Base-by-base conservation (phyloP, 2,797 vertebrate species). In the Centropyge bicolor region DNA sequence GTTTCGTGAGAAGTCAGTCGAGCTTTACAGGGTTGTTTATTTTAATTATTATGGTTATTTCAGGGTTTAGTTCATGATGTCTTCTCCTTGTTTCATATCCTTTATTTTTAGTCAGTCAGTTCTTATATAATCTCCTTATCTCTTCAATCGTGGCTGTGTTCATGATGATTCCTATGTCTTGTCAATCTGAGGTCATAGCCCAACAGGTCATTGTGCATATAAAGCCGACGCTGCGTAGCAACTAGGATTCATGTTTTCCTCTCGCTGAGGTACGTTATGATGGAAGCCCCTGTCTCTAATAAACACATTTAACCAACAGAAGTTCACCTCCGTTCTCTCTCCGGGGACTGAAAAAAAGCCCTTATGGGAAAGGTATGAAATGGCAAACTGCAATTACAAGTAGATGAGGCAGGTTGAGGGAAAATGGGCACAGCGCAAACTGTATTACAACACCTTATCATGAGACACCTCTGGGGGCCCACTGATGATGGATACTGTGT, bases 371-470 rank as follows among this genome's bases (percentile, higher is more conserved):
- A 88, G 62, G 65, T 71, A 79, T 67, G 55, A 81, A 88, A 87
- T 72, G 56, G 63, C 69, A 70, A 63, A 56, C 62, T 72, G 80
- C 80, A 88, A 89, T 90, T 88, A 86, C 80, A 76, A 85, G 77
- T 51, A 79, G 81, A 89, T 78, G 85, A 82, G 62, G 80, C 82
- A 72, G 78, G 62, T 84, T 86, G 79, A 73, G 45, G 49, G 75
- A 20, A 81, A 87, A 77, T 31, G 59, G 78, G 60, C 54, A n/a
- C 57, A 38, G 71, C 73, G 59, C 67, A 83, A 90, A 86, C 54
- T 67, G 57, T 80, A 86, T 87, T 86, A 82, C 62, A 73, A 17
- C 80, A 59, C 65, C 88, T 89, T 77, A 85, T 88, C 83, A 80
- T 62, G 54, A 68, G 84, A 78, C 56, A 19, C 81, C 88, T 84